Base-by-base conservation (phyloP, 2,113 vertebrate species). In the Bufo bufo region DNA sequence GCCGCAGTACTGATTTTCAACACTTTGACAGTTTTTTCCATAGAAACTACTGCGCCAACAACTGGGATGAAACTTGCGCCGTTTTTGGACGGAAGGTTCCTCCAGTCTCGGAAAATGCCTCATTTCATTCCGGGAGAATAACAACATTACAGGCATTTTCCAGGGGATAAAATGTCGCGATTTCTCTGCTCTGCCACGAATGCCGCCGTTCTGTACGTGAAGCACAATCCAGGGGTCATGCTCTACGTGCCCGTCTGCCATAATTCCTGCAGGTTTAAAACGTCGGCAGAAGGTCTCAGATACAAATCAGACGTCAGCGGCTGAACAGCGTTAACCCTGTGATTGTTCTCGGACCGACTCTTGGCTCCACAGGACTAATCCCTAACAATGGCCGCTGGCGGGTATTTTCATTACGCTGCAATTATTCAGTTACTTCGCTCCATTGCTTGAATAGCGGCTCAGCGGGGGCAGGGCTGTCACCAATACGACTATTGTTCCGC, bases 351-450 rank as follows among this genome's bases (percentile, higher is more conserved):
- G 20, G 17, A 79, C 69, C 80, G 77, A 86, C 74, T 80, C 72
- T 79, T 47, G n/a, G n/a, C 52, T n/a, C 43, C 0, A 11, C 59
- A 56, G 14, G 79, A 81, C 86, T 69, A 61, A 87, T 88, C 47
- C 59, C 13, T 13, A 17, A 11, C 47, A 74, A 50, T 47, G 56
- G 66, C 13, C n/a, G 59, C 4, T 61, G 3, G n/a, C 45, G n/a
- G 78, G 0, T 49, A 81, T 54, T 65, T 65, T 45, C 69, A 56
- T 84, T 84, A 66, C n/a, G 56, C 79, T 77, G 58, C 49, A 63
- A 88, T 88, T 77, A 88, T 88, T 88, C 80, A 77, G 52, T 88
- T 84, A 77, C 71, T 77, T 65, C 43, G 72, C 43, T 54, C 43
- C 16, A 2, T 16, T 11, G 20, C 33, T n/a, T 65, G 63, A 63